phyloP scores from a whole-genome alignment of 2,113 vertebrate genomes.

The Aptenodytes patagonicus region DNA sequence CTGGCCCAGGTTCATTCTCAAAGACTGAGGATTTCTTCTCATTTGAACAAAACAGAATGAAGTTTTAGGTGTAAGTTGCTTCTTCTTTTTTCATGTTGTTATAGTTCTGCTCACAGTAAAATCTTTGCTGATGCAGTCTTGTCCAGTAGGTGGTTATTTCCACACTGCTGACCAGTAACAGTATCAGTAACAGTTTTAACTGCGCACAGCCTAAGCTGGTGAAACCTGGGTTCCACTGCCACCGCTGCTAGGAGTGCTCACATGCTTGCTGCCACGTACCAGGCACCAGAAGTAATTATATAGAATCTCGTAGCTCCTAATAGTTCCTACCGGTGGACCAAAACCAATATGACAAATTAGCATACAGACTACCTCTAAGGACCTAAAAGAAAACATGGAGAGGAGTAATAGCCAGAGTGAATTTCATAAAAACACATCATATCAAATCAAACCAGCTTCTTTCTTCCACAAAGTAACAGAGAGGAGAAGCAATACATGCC shows the following conservation, averaged over 20 bases:
- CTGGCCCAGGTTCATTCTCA: not conserved
- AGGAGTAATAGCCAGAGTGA: not conserved
- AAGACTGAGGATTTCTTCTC: not conserved
- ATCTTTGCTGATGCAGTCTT: not conserved
- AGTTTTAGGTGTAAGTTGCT: not conserved
- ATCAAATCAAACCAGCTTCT: not conserved
- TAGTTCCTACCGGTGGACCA: not conserved
- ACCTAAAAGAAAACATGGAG: not conserved
- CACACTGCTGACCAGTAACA: no score
- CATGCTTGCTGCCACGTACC: not conserved
- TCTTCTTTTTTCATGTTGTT: not conserved
- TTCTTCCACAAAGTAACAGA: not conserved
- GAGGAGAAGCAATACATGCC: not conserved
- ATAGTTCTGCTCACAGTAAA: not conserved
- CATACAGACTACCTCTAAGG: not conserved
- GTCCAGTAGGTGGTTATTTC: not conserved
- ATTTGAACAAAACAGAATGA: not conserved
- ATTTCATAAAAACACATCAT: not conserved
- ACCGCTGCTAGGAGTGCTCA: rapidly evolving
- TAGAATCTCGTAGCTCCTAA: not conserved
- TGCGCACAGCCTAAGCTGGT: not conserved
- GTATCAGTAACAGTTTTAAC: not conserved
- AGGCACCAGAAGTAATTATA: not conserved
- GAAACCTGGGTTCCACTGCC: not conserved
- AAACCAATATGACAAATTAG: not conserved